phyloP scores from a whole-genome alignment of 2,113 vertebrate genomes.

The Poeciliopsis retropinna region DNA sequence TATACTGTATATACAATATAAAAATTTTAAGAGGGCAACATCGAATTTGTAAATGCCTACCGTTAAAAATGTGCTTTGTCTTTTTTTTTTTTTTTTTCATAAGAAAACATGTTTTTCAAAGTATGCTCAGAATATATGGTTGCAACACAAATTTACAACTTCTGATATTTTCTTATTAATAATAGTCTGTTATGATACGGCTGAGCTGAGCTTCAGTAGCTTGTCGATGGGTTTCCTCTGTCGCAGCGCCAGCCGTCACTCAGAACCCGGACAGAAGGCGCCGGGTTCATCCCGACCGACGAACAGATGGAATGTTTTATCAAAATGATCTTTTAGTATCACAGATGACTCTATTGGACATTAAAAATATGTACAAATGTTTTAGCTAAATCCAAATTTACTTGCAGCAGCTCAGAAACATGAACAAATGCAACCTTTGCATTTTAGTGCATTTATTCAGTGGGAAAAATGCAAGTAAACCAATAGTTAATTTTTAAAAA shows the following conservation, averaged over 20 bases:
- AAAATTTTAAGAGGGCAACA: conserved; percentile 90
- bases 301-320: conserved; percentile 49
- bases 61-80: conserved; percentile 83
- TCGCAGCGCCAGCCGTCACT: conserved; percentile 35
- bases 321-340: conserved; percentile 33
- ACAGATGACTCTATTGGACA: too few species aligned
- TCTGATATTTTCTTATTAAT: conserved; percentile 94
- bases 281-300: conserved; percentile 22
- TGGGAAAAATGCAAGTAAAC: neutral
- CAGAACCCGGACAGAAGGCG: conserved; percentile 15
- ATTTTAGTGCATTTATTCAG: neutral
- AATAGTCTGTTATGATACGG: conserved; percentile 84
- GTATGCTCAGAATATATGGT: conserved; percentile 84
- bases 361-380: neutral
- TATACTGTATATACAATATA: conserved; percentile 93
- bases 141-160: conserved; percentile 81
- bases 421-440: neutral
- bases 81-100: conserved; percentile 37
- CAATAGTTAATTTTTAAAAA: too few species aligned
- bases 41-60: conserved; percentile 92
- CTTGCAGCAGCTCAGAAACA: neutral
- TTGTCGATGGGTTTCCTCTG: conserved; percentile 54
- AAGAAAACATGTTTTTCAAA: conserved; percentile 84
- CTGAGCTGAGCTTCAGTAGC: conserved; percentile 65
- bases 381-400: neutral